Conservation (phyloP, 2,113 vertebrate genomes). For the Lutjanus erythropterus region DNA sequence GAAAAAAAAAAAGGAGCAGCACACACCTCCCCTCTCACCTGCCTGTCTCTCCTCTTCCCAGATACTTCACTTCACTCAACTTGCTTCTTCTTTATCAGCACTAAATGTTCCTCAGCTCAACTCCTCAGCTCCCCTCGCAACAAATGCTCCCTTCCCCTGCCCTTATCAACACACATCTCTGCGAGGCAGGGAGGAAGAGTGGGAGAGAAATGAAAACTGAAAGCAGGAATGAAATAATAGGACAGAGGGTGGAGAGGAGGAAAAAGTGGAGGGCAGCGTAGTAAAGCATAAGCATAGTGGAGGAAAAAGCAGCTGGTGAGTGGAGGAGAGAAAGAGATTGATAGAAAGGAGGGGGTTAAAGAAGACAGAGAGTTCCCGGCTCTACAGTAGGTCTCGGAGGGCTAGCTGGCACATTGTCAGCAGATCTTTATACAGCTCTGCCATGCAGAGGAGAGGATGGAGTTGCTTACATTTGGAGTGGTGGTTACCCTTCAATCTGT, state of each 20-base stretch:
- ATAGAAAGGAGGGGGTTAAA: conserved; percentile 22
- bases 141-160: conserved; percentile 30
- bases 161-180: conserved; percentile 42
- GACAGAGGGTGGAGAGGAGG: conserved; percentile 4
- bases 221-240: conserved; percentile 35
- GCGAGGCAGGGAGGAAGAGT: conserved; percentile 25
- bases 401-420: conserved; percentile 75
- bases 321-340: conserved; percentile 11
- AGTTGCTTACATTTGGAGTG: conserved; percentile 22
- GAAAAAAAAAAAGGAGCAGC: not conserved
- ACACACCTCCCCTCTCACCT: conserved; percentile 51
- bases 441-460: conserved; percentile 24
- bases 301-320: not conserved
- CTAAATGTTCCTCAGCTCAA: conserved; percentile 69
- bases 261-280: conserved; percentile 24
- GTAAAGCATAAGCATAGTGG: conserved; percentile 7
- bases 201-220: conserved; percentile 28
- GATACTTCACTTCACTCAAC: conserved; percentile 49
- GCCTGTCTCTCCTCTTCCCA: conserved; percentile 42
- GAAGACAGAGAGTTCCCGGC: conserved; percentile 17
- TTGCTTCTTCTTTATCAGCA: conserved; percentile 66
- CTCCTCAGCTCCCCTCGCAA: conserved; percentile 42
- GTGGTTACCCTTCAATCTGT: conserved; percentile 8
- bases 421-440: conserved; percentile 66
- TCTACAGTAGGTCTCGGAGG: conserved; percentile 77